Base-by-base conservation (phyloP, 2,797 vertebrate genomes). In the Leuciscus waleckii region DNA sequence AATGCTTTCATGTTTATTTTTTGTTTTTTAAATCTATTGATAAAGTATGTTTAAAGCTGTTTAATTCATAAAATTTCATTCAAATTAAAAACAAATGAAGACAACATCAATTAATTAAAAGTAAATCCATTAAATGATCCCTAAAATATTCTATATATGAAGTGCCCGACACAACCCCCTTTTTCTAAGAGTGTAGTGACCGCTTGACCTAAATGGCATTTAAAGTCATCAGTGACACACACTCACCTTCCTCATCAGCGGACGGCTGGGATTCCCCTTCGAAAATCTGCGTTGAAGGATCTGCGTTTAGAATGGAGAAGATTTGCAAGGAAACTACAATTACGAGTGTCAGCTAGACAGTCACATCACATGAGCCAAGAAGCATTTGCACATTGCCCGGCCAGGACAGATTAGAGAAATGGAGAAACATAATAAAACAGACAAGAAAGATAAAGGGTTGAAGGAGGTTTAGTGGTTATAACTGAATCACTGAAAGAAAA, bases 291-390 rank as follows among this genome's bases (percentile, higher is more conserved):
- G 96, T 94, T 78, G 95, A 93, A 92, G 98, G 97, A 97, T 99
- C 98, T 99, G 97, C 96, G 96, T 98, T 97, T 95, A 98, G 97
- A 98, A 97, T 96, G 96, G 97, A 98, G 96, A 98, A 99, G 95
- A 97, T 98, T 98, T 97, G 97, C 97, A 98, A 97, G 95, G 97
- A 98, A 96, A 98, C 98, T 98, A 98, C 97, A 96, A 97, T 98
- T 97, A 97, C 93, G 91, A 97, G 92, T 96, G 96, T 96, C 95
- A 97, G 93, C 90, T 93, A 96, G 91, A 95, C 95, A 92, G 86
- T 95, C 90, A 95, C 93, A 86, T 93, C 86, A 92, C 90, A 92
- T 89, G 7, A 92, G 91, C 90, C 1, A 83, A 90, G 84, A 93
- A 88, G 93, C 94, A 90, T 92, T 95, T 96, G 95, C 96, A 96